These are phyloP conservation scores for Irena cyanogastra DNA, from an alignment of 2,113 vertebrate species.

Conservation along the genomic window DNA sequence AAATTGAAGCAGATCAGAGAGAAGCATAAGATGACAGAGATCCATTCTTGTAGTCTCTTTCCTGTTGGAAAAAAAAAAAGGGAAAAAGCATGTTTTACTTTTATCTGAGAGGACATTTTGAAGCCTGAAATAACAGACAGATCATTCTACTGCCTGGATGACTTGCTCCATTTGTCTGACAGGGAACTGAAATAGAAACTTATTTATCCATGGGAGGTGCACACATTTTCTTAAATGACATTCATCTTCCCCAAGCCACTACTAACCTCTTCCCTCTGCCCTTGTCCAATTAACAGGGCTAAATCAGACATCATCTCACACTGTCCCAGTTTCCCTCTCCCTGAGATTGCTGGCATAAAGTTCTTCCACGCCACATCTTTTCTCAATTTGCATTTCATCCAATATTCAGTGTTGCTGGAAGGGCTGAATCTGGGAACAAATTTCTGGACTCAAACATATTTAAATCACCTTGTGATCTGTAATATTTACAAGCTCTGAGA, in stretches of 20 bases:
- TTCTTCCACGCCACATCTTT: neutral
- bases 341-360: neutral
- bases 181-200: neutral
- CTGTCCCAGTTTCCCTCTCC: neutral
- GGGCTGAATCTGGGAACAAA: neutral
- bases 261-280: neutral
- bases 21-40: slow-evolving; percentile 90
- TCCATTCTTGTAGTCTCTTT: slow-evolving; percentile 94
- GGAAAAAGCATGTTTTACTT: neutral
- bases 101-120: neutral
- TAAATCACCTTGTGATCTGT: neutral
- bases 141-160: neutral
- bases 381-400: slow-evolving; percentile 7
- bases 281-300: neutral
- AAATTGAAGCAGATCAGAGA: slow-evolving; percentile 90
- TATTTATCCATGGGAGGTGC: neutral
- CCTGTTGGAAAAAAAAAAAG: slow-evolving; percentile 63
- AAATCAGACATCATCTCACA: neutral
- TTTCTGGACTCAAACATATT: neutral
- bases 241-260: neutral
- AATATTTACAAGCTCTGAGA: neutral
- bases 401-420: neutral
- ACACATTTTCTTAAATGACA: neutral
- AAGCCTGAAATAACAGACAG: neutral
- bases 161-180: neutral